Percentiles rank a stretch among this genome's conserved stretches.
Conservation (phyloP, 92 coral and sea anemone genomes). For the Palythoa grandiflora region DNA sequence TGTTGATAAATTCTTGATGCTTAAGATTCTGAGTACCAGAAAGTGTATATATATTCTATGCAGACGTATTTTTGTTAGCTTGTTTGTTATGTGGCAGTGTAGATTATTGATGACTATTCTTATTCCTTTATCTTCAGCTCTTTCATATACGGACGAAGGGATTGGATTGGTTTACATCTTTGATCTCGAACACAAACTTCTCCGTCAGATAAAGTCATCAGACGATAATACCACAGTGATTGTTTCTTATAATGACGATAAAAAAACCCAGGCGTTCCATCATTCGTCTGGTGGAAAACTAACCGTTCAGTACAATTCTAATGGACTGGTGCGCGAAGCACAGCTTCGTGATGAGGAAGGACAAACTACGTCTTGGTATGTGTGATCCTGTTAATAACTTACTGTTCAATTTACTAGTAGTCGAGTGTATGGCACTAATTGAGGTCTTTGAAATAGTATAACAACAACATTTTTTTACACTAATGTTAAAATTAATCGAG, state of each 20-base stretch:
- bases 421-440: not conserved
- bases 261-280: conserved; percentile 5
- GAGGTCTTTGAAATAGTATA: not conserved
- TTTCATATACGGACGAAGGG: conserved; percentile 1
- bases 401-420: not conserved
- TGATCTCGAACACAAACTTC: conserved; percentile 15
- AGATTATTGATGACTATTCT: not conserved
- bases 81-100: not conserved
- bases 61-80: too few species aligned
- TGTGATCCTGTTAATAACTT: not conserved
- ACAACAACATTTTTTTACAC: too few species aligned
- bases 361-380: conserved; percentile 34
- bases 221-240: conserved; percentile 21
- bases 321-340: conserved; percentile 31
- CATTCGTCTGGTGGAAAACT: conserved; percentile 34
- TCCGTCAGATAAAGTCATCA: conserved; percentile 3
- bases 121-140: not conserved
- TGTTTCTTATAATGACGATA: not conserved
- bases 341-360: conserved; percentile 13
- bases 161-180: conserved; percentile 22
- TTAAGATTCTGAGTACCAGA: too few species aligned
- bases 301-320: conserved; percentile 19
- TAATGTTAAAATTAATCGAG: too few species aligned
- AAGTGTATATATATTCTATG: too few species aligned
- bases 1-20: too few species aligned